phyloP scores from a whole-genome alignment of 2,888 invertebrate genomes.

The Nipponacmea schrenckii region DNA sequence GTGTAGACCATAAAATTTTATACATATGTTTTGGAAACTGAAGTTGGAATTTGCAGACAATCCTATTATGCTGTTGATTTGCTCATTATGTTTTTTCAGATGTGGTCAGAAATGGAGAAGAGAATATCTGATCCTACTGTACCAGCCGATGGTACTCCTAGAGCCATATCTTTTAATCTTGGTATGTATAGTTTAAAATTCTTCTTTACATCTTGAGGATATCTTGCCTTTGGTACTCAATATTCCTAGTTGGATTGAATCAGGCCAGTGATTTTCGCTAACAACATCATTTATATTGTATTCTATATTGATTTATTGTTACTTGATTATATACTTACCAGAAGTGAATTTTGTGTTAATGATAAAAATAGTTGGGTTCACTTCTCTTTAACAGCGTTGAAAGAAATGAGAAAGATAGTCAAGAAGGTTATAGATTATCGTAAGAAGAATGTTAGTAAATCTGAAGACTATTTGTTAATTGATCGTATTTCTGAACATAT shows the following conservation, averaged over 20 bases:
- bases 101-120: conserved; percentile 57
- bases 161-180: conserved; percentile 48
- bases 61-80: background rate
- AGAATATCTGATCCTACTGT: conserved; percentile 36
- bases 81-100: conserved; percentile 32
- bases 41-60: too few relatives aligned
- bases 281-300: too few relatives aligned
- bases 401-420: conserved; percentile 26
- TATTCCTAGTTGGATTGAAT: too few relatives aligned
- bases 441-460: conserved; percentile 29
- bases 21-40: too few relatives aligned
- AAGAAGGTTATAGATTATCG: conserved; percentile 39
- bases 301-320: background rate
- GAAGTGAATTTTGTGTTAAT: background rate
- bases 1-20: too few relatives aligned
- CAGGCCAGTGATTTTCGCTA: too few relatives aligned
- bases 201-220: background rate
- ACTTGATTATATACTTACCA: background rate
- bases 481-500: conserved; percentile 43
- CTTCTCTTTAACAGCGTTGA: conserved; percentile 23
- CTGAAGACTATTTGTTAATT: conserved; percentile 49
- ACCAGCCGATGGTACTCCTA: conserved; percentile 42
- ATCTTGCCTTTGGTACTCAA: too few relatives aligned
- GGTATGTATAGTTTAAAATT: conserved; percentile 37
- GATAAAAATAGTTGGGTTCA: too few relatives aligned